Evolutionary conservation across 1,140 invertebrate species (phyloP).

Genomic region (Elymnias hypermnestra): DNA sequence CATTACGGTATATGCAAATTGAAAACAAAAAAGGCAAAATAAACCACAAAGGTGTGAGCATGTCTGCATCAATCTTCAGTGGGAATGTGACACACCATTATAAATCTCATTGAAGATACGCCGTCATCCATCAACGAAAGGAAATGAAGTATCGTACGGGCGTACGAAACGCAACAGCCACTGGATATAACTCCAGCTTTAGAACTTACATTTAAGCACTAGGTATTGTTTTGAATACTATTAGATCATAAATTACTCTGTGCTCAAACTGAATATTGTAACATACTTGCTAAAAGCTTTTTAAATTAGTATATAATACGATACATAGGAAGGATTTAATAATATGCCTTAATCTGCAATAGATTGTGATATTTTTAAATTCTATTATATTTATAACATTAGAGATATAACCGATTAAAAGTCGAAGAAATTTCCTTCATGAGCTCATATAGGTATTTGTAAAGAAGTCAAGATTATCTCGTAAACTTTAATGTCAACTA

Average conservation of each 20-base stretch:
- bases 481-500: too few species aligned
- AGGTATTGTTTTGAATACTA: slow-evolving; percentile 1
- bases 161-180: slow-evolving; percentile 20
- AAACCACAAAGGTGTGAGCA: slow-evolving; percentile 2
- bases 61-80: slow-evolving; percentile 43
- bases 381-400: too few species aligned
- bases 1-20: neutral
- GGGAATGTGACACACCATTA: slow-evolving; percentile 57
- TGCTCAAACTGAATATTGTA: too few species aligned
- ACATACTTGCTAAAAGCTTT: too few species aligned
- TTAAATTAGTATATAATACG: too few species aligned
- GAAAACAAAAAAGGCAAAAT: slow-evolving; percentile 1
- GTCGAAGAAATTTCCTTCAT: too few species aligned
- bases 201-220: slow-evolving; percentile 6
- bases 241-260: neutral
- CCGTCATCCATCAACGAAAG: slow-evolving; percentile 55
- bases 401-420: too few species aligned
- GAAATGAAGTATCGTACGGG: slow-evolving; percentile 54
- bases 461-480: too few species aligned
- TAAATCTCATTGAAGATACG: slow-evolving; percentile 63
- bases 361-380: too few species aligned
- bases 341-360: too few species aligned
- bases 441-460: too few species aligned
- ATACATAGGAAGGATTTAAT: too few species aligned
- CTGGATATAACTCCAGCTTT: slow-evolving; percentile 10